A percentile compares a stretch with the other conserved stretches of the same genome.
phyloP scores from a whole-genome alignment of 2,888 invertebrate species.

The Eueremaeus valkanovi region DNA sequence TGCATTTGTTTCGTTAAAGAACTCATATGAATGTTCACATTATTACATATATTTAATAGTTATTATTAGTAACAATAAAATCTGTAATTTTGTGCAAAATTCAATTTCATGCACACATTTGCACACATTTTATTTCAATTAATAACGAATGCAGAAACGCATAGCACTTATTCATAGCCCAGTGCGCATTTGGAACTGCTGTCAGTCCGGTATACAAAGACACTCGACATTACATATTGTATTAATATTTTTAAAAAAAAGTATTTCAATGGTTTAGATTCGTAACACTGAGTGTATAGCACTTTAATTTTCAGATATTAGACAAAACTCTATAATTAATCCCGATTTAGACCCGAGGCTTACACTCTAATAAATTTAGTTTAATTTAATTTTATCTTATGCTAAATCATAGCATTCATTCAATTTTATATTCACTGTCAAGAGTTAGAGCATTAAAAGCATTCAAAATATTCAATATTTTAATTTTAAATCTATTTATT shows the following conservation, averaged over 20 bases:
- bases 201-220: background rate
- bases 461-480: too few relatives aligned
- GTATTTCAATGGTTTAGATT: background rate
- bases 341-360: background rate
- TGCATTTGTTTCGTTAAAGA: too few relatives aligned
- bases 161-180: constrained; percentile 9
- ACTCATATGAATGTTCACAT: too few relatives aligned
- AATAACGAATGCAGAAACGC: constrained; percentile 8
- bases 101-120: background rate
- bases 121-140: constrained; percentile 27
- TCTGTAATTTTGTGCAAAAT: constrained; percentile 10
- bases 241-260: background rate
- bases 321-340: background rate
- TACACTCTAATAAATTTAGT: background rate
- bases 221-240: background rate
- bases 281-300: constrained; percentile 20
- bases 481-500: too few relatives aligned
- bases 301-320: background rate
- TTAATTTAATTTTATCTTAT: background rate
- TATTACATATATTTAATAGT: background rate
- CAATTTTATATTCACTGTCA: too few relatives aligned
- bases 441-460: too few relatives aligned
- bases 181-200: constrained; percentile 8
- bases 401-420: background rate
- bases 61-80: constrained; percentile 28